Base-by-base conservation (phyloP, 2,113 vertebrate species). In the Axis porcinus region DNA sequence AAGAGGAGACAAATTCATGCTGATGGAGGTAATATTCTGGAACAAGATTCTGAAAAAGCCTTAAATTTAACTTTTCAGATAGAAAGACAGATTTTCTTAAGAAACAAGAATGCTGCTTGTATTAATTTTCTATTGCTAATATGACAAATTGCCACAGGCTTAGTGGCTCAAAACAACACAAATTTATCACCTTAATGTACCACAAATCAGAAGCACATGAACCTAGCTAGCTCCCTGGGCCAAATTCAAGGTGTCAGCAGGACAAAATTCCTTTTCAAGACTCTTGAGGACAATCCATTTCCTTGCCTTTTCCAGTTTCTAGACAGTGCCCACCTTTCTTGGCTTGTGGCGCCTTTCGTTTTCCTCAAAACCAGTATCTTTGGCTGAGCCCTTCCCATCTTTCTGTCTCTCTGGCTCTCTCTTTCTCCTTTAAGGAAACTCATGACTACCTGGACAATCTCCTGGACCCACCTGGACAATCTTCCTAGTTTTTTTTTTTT, bases 171-270 rank as follows among this genome's bases (percentile, higher is more conserved):
- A 43, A 15, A 57, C 21, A 28, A 7, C 14, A 27, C 17, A 33
- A 1, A 10, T 16, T 0, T 27, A 6, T 33, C 36, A 17, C 3
- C 60, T 10, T 17, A 25, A 30, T 21, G 7, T 2, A 17, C 13
- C 3, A 2, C 23, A 1, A 14, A 2, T 28, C 13, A 9, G 16
- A 21, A 21, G 58, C 12, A 23, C 30, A 0, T 0, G 21, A 33
- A 5, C 64, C 67, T 40, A 74, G 67, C 45, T 62, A 5, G 58
- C 36, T 50, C 33, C 6, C 13, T 0, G 19, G 50, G 27, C 92
- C 17, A 28, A 52, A 14, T 9, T 11, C 45, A 15, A 17, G 40
- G 0, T 19, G 11, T 40, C 19, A 6, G 19, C 21, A 27, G 76
- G 85, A 40, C 28, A 7, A 14, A 1, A 0, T 7, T 23, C 67